phyloP scores from a whole-genome alignment of 2,113 vertebrate genomes.

The Pampusana beccarii region DNA sequence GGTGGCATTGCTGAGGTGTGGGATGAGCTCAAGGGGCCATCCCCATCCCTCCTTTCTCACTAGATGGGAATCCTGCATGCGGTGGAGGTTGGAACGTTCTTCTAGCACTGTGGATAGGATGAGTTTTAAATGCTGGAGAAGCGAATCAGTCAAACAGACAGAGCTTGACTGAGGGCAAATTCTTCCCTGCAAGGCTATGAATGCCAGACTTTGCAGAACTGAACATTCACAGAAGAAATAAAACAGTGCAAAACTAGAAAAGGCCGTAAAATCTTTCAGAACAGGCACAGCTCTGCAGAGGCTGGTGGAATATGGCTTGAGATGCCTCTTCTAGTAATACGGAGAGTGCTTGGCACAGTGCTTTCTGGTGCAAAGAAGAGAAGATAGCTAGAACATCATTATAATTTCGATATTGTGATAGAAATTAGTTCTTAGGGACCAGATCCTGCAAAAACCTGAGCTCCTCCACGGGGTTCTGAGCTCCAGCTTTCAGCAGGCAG shows the following conservation, averaged over 20 bases:
- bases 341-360: background rate
- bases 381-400: background rate
- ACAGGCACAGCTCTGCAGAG: background rate
- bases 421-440: background rate
- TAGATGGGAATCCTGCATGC: rapidly evolving
- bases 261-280: background rate
- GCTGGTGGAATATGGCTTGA: background rate
- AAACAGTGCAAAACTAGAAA: background rate
- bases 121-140: background rate
- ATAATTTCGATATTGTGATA: background rate
- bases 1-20: background rate
- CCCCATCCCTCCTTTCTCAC: background rate
- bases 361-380: background rate
- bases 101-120: background rate
- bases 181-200: background rate
- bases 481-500: background rate
- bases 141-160: background rate
- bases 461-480: background rate
- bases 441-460: background rate
- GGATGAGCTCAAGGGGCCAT: background rate
- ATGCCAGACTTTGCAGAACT: background rate
- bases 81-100: background rate
- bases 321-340: background rate
- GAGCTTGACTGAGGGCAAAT: background rate
- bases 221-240: background rate